Conservation (phyloP, 2,113 vertebrate genomes). For the Ctenodactylus gundi region DNA sequence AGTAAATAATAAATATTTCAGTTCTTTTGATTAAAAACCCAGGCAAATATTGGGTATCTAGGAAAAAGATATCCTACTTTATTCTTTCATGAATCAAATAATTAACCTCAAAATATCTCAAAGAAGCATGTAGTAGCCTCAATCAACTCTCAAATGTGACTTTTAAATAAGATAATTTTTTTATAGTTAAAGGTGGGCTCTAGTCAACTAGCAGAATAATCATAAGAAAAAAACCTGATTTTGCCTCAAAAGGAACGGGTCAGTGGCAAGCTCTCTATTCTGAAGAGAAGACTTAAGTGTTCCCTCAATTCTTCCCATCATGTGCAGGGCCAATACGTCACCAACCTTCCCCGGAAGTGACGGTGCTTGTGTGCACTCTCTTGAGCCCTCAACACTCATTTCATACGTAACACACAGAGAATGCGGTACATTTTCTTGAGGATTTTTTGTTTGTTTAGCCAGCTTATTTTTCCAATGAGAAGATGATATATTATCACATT, state of each 20-base stretch:
- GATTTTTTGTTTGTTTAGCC: neutral
- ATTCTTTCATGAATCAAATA: neutral
- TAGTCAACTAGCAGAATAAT: slow-evolving; percentile 5
- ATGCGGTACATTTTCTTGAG: neutral
- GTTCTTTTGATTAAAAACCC: neutral
- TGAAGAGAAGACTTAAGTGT: neutral
- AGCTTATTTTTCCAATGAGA: neutral
- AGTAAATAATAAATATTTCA: neutral
- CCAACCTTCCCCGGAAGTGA: neutral
- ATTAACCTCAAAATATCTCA: slow-evolving; percentile 11
- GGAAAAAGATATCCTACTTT: neutral
- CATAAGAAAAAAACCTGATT: neutral
- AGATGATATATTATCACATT: neutral
- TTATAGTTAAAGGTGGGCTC: neutral
- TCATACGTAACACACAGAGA: neutral
- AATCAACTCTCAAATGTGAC: neutral
- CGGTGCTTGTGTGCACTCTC: too few species aligned
- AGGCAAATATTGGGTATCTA: neutral
- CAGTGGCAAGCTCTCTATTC: neutral
- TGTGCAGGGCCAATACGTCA: neutral
- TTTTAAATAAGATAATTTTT: slow-evolving; percentile 26
- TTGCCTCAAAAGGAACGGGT: neutral
- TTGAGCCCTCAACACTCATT: neutral
- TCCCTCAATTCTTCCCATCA: neutral
- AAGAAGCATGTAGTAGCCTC: neutral